A percentile compares a stretch with the other conserved stretches of the same genome.
Evolutionary conservation across 1,140 invertebrate species (phyloP).

Genomic region (Colletes latitarsis): DNA sequence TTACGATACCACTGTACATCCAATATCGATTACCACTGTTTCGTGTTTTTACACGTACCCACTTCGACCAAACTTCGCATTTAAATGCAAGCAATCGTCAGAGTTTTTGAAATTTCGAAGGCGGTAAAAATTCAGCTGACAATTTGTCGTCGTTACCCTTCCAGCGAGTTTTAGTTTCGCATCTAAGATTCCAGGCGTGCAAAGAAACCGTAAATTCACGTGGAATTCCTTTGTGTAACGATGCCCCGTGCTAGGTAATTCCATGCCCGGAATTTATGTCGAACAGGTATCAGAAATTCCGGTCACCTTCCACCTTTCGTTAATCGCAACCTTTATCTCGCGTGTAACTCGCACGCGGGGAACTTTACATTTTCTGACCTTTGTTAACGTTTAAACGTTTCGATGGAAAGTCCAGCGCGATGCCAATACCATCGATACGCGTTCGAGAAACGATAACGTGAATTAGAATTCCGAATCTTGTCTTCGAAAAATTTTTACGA

Average conservation of each 20-base stretch:
- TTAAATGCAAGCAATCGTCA: no score
- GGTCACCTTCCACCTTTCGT: slow-evolving; percentile 49
- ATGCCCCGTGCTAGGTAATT: slow-evolving; percentile 25
- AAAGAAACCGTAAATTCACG: slow-evolving; percentile 36
- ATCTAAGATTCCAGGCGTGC: slow-evolving; percentile 31
- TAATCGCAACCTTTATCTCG: slow-evolving; percentile 43
- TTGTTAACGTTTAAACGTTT: slow-evolving; percentile 19
- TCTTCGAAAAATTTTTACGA: no score
- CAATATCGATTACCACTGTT: no score
- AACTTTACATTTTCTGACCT: slow-evolving; percentile 11
- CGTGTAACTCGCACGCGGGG: background rate
- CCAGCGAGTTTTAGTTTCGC: background rate
- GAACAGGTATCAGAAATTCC: slow-evolving; percentile 48
- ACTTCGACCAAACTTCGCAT: no score
- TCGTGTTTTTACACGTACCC: no score
- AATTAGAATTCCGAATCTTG: no score
- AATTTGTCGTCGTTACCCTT: slow-evolving; percentile 21
- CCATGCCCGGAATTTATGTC: slow-evolving; percentile 47
- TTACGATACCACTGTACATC: no score
- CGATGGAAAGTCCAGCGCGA: background rate
- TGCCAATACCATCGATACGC: background rate
- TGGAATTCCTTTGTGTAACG: slow-evolving; percentile 42
- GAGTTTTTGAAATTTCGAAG: background rate
- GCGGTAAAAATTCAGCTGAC: background rate
- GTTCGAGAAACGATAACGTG: no score